Base-by-base conservation (phyloP, 2,888 invertebrate genomes). In the Dynastes tityus region DNA sequence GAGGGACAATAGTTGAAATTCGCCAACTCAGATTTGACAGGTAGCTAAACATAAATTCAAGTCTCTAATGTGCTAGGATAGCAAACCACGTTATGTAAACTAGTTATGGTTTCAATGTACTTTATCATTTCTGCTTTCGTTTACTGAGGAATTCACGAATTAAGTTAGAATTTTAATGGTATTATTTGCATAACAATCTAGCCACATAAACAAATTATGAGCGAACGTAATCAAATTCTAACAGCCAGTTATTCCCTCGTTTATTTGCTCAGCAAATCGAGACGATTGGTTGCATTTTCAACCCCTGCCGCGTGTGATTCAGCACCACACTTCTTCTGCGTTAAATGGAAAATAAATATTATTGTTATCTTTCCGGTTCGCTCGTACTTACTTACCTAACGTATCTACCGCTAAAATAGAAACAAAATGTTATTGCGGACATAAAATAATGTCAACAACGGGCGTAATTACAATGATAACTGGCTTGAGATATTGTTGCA, bases 401-500 rank as follows among this genome's bases (percentile, higher is more conserved):
- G 58, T 27, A 16, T 58, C 8, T 16, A 29, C 61, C 1, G 29
- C 9, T 11, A 6, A 61, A 61, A 61, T 61, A 27, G 61, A 61
- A 61, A 61, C 67, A 22, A 29, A 61, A 45, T n/a, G n/a, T 40
- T 45, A 13, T 8, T 16, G 53, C 11, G 2, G 76, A 2, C 40
- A n/a, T n/a, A 9, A 76, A 65, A 76, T 53, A 53, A 76, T 37
- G 53, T 65, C 76, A 65, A 76, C 76, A 65, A 65, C 45, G 32
- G n/a, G 9, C 65, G 53, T 76, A 76, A 76, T 76, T 76, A 53
- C 45, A 32, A 76, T 32, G 53, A 65, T 76, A 76, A 65, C 65
- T 76, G 53, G 64, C 65, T 40, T 65, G 76, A 76, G 76, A 76
- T 76, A 76, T 76, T 76, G 64, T 76, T 76, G 51, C 64, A 49